Percentiles rank a stretch among this genome's conserved stretches.
Evolutionary conservation across 2,113 vertebrate genomes (phyloP).

Genomic region (Sus scrofa): T2T-Sscrofa CM000818.6:68165501-68166000

Average conservation of each 20-base stretch:
- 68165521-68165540: background rate
- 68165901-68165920: conserved; percentile 8
- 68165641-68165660: too few relatives aligned
- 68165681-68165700: too few relatives aligned
- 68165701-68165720: too few relatives aligned
- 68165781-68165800: too few relatives aligned
- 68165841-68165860: too few relatives aligned
- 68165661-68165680: too few relatives aligned
- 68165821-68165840: too few relatives aligned
- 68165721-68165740: too few relatives aligned
- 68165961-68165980: conserved; percentile 20
- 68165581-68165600: background rate
- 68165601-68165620: conserved; percentile 23
- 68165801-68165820: too few relatives aligned
- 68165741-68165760: too few relatives aligned
- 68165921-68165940: background rate
- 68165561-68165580: background rate
- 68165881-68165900: background rate
- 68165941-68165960: background rate
- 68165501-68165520: background rate
- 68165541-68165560: background rate
- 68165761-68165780: too few relatives aligned
- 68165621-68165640: background rate
- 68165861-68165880: too few relatives aligned
- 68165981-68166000: background rate